Evolutionary conservation across 2,888 invertebrate genomes (phyloP), one percentile per base, ranked within the genome.

Genomic region (Griposia aprilina): DNA sequence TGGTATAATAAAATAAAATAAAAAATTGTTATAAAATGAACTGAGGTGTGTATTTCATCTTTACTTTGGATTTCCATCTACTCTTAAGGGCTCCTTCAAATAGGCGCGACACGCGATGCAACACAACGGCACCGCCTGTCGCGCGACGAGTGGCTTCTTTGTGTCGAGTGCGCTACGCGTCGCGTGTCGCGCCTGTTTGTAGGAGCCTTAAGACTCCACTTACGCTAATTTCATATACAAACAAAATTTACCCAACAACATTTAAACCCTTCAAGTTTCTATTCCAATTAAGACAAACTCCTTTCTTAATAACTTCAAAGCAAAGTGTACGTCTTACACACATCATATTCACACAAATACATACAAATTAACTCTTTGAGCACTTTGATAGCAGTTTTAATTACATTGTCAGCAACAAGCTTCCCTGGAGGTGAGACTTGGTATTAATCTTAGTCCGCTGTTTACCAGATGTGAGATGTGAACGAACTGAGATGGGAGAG

Each of bases 331-430:
- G n/a, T n/a, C 59, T 20, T 48, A 66, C n/a, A 68, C 55, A 55
- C 60, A 60, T 52, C 41, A 23, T 83, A 11, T 62, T 62, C 0
- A 13, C n/a, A 41, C 36, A 36, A 67, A 62, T 41, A 72, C 71
- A 45, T 3, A 69, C 26, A 66, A 72, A 77, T 50, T 17, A 57
- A 63, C 70, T 52, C 59, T n/a, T n/a, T 26, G 50, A 41, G 52
- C 62, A 48, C 59, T 59, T 72, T 78, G 57, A 69, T 59, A 72
- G 0, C 63, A 67, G 77, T 78, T 74, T 77, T 80, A 77, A 86
- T 86, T 77, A 82, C 65, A 66, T 68, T 65, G 78, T 78, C 78
- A 69, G 73, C 48, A 74, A n/a, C 66, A 79, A 55, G 69, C 50
- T 74, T 76, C 71, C 68, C 66, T 15, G 48, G 74, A 80, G 75